phyloP scores from a whole-genome alignment of 2,113 vertebrate genomes.

The Catharus fuscescens region DNA sequence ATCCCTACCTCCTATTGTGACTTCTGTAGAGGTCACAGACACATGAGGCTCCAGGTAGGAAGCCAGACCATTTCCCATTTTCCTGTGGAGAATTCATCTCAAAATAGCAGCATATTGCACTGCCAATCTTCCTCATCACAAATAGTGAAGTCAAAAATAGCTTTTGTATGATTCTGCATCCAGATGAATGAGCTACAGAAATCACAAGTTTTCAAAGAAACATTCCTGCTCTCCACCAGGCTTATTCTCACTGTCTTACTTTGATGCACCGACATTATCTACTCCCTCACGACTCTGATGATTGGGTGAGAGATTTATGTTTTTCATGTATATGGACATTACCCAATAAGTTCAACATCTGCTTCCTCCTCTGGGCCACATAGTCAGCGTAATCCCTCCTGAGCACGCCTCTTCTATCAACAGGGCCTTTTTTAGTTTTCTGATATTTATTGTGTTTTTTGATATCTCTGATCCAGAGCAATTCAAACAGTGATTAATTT shows the following conservation, averaged over 20 bases:
- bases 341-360: background rate
- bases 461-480: background rate
- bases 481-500: background rate
- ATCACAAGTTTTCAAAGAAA: background rate
- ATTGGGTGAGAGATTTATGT: background rate
- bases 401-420: background rate
- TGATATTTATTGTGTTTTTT: background rate
- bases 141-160: background rate
- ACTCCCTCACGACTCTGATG: background rate
- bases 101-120: background rate
- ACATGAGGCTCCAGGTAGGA: too few relatives aligned
- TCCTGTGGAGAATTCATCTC: background rate
- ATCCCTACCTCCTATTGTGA: rapidly evolving
- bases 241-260: background rate
- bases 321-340: background rate
- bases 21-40: background rate
- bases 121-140: background rate
- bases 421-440: background rate
- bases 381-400: background rate
- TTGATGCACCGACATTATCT: background rate
- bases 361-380: background rate
- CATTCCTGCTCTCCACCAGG: rapidly evolving
- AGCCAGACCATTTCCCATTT: rapidly evolving
- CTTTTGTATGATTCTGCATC: background rate
- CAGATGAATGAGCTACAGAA: rapidly evolving